Conservation (phyloP, 2,888 invertebrate genomes). For the Drosophila histrio region DNA sequence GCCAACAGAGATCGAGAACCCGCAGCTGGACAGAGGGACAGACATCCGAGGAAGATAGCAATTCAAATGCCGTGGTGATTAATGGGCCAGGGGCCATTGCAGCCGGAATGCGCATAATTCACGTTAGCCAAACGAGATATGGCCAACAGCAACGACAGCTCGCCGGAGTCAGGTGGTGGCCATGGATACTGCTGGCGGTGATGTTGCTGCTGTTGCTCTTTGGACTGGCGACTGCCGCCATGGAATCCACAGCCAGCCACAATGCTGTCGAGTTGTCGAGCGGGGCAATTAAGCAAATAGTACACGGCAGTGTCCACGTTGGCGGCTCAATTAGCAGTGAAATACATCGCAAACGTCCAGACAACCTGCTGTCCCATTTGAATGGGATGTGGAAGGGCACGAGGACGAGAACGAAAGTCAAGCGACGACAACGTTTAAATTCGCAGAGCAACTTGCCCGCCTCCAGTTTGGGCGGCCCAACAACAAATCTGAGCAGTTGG, state of each 20-base stretch:
- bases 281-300: slow-evolving; percentile 50
- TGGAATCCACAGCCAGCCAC: slow-evolving; percentile 62
- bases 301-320: slow-evolving; percentile 16
- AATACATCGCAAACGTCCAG: slow-evolving; percentile 39
- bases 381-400: slow-evolving; percentile 60
- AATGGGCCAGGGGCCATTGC: slow-evolving; percentile 77
- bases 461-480: slow-evolving; percentile 20
- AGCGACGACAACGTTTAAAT: slow-evolving; percentile 66
- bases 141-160: slow-evolving; percentile 32
- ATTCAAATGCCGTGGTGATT: slow-evolving; percentile 78
- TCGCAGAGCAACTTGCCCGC: slow-evolving; percentile 68
- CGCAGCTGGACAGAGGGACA: no score
- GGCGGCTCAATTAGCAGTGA: slow-evolving; percentile 48
- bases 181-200: slow-evolving; percentile 28
- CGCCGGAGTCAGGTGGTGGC: slow-evolving; percentile 10
- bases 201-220: slow-evolving; percentile 38
- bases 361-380: not conserved
- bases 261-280: slow-evolving; percentile 4
- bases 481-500: slow-evolving; percentile 63
- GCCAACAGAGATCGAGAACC: no score
- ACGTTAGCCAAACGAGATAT: slow-evolving; percentile 57
- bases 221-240: slow-evolving; percentile 25
- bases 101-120: slow-evolving; percentile 79
- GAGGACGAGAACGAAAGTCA: slow-evolving; percentile 77
- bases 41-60: slow-evolving; percentile 55